A percentile compares a stretch with the other conserved stretches of the same genome.
Evolutionary conservation across 2,113 vertebrate genomes (phyloP).

Genomic region (Indri indri): DNA sequence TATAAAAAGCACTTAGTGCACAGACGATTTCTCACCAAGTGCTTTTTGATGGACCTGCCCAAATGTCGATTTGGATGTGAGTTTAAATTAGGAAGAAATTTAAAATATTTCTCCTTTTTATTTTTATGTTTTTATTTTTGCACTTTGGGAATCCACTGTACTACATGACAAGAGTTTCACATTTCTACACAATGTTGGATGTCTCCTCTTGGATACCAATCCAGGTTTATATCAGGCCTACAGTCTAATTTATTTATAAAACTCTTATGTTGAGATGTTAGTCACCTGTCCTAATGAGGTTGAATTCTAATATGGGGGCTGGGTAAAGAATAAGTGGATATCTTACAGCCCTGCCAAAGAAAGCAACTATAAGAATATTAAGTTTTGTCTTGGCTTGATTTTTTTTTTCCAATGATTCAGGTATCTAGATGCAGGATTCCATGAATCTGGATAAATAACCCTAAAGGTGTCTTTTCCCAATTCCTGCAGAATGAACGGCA

Average conservation of each 20-base stretch:
- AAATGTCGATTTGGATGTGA: constrained; percentile 39
- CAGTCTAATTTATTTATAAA: constrained; percentile 68
- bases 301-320: constrained; percentile 6
- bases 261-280: not conserved
- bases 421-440: not conserved
- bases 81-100: constrained; percentile 54
- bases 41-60: constrained; percentile 60
- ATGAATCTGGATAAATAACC: not conserved
- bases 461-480: not conserved
- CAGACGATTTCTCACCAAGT: constrained; percentile 64
- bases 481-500: not conserved
- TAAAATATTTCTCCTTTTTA: constrained; percentile 18
- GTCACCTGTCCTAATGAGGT: constrained; percentile 37
- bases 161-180: constrained; percentile 13
- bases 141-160: not conserved
- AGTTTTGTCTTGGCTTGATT: not conserved
- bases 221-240: not conserved
- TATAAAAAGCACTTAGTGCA: constrained; percentile 54
- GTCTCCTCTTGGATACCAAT: constrained; percentile 57
- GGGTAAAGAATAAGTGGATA: not conserved
- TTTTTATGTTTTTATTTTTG: constrained; percentile 38
- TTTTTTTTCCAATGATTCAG: not conserved
- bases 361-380: not conserved
- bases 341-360: not conserved
- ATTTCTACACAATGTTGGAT: constrained; percentile 50